Base-by-base conservation (phyloP, 37 sponge, comb jelly and placozoan species). In the Cliona cf. orientalis region DNA sequence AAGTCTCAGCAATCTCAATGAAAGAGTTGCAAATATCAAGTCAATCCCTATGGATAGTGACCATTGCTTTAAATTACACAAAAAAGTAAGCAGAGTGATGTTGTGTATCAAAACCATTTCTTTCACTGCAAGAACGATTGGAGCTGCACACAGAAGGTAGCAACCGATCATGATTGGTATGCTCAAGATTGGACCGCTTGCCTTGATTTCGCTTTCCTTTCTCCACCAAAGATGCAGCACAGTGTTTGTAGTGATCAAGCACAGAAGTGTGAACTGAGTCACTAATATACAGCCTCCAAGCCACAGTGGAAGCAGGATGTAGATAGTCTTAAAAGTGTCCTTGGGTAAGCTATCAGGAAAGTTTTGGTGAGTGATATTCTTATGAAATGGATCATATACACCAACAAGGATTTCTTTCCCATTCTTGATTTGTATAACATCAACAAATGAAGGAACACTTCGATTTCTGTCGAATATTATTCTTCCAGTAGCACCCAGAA, bases 181-280 rank as follows among this genome's bases (percentile, higher is more conserved):
- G 68, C 74, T 80, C 26, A 87, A 46, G 49, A 5, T 38, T 6
- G 39, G 57, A 74, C 87, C 74, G 33, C 42, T 66, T 39, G 87
- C 74, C 37, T 73, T 87, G 44, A 87, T 79, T 33, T 80, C 87
- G 0, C 39, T 61, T 26, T 63, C 21, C 29, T 72, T 63, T 37
- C 62, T 62, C 40, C 41, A 66, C 41, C 39, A 66, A 12, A 73
- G 42, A 25, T 80, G 23, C 11, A 43, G 34, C 6, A 74, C 3
- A 9, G 60, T 21, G 29, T 34, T 78, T 60, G 78, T 22, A 56
- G 63, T 39, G 12, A 70, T 58, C 25, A 78, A 36, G 17, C 71
- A 4, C 14, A 62, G 32, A 19, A 57, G 19, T 1, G 78, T 11
- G 23, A 60, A 44, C 29, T 34, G 31, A 26, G 41, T 39, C 5